These are phyloP conservation scores for Octodonta nipae DNA, from an alignment of 2,888 invertebrate species.

Conservation along the genomic window DNA sequence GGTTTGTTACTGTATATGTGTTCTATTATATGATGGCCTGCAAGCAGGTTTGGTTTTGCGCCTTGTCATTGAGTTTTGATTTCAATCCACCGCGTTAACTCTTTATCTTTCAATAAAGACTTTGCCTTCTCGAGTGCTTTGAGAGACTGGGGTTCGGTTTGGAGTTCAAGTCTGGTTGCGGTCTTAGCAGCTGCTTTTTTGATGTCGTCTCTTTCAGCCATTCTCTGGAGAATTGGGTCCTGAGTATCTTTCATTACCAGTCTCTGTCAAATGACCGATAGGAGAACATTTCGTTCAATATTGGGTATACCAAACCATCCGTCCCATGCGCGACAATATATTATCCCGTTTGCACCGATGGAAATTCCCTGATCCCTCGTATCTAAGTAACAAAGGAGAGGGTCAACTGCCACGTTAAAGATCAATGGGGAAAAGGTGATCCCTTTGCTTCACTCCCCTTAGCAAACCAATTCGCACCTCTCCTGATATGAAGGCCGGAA, in stretches of 20 bases:
- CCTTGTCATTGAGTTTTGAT: constrained; percentile 20
- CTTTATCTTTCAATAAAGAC: constrained; percentile 11
- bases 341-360: constrained; percentile 14
- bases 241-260: constrained; percentile 8
- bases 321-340: constrained; percentile 20
- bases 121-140: constrained; percentile 3
- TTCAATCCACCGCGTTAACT: constrained; percentile 18
- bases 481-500: constrained; percentile 19
- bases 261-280: constrained; percentile 10
- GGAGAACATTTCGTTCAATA: constrained; percentile 15
- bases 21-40: too few relatives aligned
- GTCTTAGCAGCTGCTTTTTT: constrained; percentile 15
- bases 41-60: too few relatives aligned
- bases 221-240: constrained; percentile 20
- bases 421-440: constrained; percentile 28
- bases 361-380: constrained; percentile 12
- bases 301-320: constrained; percentile 24
- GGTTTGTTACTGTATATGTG: too few relatives aligned
- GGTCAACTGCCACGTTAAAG: constrained; percentile 26
- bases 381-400: constrained; percentile 18
- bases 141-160: constrained; percentile 9
- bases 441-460: constrained; percentile 30
- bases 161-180: constrained; percentile 21
- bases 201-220: neutral
- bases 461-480: constrained; percentile 13